Conservation (phyloP, 2,888 invertebrate species). For the Parthenolecanium corni region DNA sequence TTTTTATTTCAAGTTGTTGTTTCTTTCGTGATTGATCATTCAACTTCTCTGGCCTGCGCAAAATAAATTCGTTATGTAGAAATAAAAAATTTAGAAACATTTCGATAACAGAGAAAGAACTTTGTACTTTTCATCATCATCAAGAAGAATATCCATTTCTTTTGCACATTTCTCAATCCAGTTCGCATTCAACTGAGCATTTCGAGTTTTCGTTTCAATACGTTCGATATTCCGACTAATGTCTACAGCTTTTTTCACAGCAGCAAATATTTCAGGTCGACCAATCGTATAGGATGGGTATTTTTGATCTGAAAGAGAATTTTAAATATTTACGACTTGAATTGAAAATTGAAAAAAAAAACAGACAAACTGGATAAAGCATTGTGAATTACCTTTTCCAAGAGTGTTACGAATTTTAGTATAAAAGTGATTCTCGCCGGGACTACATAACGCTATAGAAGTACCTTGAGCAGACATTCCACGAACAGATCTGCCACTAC, state of each 20-base stretch:
- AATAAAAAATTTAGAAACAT: no score
- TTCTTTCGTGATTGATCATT: slow-evolving; percentile 3
- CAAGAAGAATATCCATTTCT: slow-evolving; percentile 85
- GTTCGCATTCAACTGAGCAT: slow-evolving; percentile 45
- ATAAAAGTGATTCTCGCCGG: slow-evolving; percentile 52
- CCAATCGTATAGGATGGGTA: slow-evolving; percentile 4
- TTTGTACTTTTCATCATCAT: slow-evolving; percentile 45
- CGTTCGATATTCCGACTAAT: slow-evolving; percentile 48
- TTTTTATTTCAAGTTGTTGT: not conserved
- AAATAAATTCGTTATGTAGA: no score
- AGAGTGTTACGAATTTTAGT: slow-evolving; percentile 10
- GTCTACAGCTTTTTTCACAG: slow-evolving; percentile 4
- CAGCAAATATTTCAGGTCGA: not conserved
- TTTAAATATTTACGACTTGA: not conserved
- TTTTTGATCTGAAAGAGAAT: not conserved
- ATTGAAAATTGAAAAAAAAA: not conserved
- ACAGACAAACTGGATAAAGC: not conserved
- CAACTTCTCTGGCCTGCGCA: slow-evolving; percentile 14
- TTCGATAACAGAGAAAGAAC: no score
- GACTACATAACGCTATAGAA: slow-evolving; percentile 82
- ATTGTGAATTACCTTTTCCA: slow-evolving; percentile 5
- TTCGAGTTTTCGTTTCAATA: slow-evolving; percentile 44
- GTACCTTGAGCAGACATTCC: slow-evolving; percentile 68
- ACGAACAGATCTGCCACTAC: slow-evolving; percentile 92
- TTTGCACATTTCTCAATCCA: slow-evolving; percentile 79